These are phyloP conservation scores for Heterohyrax brucei DNA, from an alignment of 2,797 vertebrate genomes.

Conservation along the genomic window DNA sequence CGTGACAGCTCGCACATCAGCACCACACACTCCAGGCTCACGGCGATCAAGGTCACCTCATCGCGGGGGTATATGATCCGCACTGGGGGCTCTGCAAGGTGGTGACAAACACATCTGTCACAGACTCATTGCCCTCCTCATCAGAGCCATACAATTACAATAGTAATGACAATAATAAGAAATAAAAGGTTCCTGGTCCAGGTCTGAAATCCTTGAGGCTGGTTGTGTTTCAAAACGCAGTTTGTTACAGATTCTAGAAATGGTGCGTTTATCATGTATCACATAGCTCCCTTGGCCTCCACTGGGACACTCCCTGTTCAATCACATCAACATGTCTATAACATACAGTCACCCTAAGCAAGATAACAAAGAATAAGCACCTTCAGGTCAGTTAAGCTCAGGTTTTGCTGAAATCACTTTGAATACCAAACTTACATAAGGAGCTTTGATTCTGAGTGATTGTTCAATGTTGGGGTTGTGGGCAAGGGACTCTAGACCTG, in stretches of 20 bases:
- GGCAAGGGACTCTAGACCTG: background rate
- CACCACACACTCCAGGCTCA: slow-evolving; percentile 88
- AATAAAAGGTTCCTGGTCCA: background rate
- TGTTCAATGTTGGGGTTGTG: background rate
- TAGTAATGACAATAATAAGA: background rate
- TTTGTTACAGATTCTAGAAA: slow-evolving; percentile 21
- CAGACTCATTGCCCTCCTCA: background rate
- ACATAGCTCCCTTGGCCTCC: background rate
- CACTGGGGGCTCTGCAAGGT: slow-evolving; percentile 85
- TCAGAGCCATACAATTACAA: background rate
- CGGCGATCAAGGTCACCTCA: slow-evolving; percentile 84
- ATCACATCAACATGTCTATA: background rate
- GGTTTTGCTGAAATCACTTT: slow-evolving; percentile 17
- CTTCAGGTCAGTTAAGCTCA: background rate
- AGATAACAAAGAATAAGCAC: background rate
- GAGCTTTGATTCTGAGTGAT: background rate
- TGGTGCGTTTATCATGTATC: background rate
- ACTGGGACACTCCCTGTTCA: background rate
- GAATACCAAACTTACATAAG: background rate
- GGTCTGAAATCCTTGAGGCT: slow-evolving; percentile 16
- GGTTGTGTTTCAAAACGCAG: background rate
- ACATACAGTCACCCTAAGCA: background rate
- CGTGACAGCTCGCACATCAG: slow-evolving; percentile 93
- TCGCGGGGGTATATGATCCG: slow-evolving; percentile 78
- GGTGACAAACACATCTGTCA: slow-evolving; percentile 38